Evolutionary conservation across 2,888 invertebrate species (phyloP), one percentile per base, ranked within the genome.

Genomic region (Anorthoa munda): DNA sequence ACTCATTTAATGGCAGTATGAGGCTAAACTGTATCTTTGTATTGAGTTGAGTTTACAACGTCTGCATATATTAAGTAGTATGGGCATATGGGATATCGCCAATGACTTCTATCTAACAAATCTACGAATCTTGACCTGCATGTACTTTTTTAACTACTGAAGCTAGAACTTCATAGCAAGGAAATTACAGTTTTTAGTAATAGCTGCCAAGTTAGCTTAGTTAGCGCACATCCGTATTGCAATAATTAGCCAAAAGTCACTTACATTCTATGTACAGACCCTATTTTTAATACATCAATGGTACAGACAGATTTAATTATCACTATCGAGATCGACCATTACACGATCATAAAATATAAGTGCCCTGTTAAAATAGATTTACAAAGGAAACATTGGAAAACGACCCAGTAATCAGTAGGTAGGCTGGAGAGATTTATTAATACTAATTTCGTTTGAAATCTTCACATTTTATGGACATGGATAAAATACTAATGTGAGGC

Each of bases 401-500:
- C 55, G 55, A 77, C 23, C 58, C 23, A 59, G 61, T 75, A 74
- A 81, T 81, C 65, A 75, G 77, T 13, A 81, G 51, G 73, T 26
- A 70, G 12, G 23, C 45, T 55, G 31, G 48, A 13, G 13, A 68
- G 78, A 82, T 82, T 82, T 82, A 82, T 68, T 45, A 66, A 55
- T 66, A 82, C 55, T 79, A 60, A 79, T 79, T 65, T 59, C 12
- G 50, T 65, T 82, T 70, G 58, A 71, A 71, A 68, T 68, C 5
- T 58, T 45, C 50, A 4, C 26, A 56, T 70, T 77, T 72, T 66
- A 81, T 69, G 55, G 55, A 15, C 13, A 45, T 7, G 11, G 4
- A 23, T 66, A 53, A 51, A 51, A 48, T 17, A 31, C 56, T 67
- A 81, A 78, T 82, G 48, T 70, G 31, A 31, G 13, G 15, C 13